Evolutionary conservation across 2,113 vertebrate species (phyloP), one percentile per base, ranked within the genome.

Genomic region (Aldabrachelys gigantea): DNA sequence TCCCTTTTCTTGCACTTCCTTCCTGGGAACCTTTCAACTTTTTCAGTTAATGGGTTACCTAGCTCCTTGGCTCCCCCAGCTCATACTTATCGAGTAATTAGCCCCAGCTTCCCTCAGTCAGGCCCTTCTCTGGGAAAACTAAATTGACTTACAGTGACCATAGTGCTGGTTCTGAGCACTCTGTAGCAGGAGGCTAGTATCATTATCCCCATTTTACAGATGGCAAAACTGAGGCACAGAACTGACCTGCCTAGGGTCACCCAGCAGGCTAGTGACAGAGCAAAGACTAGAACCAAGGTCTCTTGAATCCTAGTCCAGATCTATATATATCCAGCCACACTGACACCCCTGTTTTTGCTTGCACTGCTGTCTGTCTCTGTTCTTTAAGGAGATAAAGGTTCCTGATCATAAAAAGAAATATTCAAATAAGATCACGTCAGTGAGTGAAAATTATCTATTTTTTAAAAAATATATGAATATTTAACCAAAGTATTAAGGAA

Each of bases 371-470:
- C 9, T 35, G n/a, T 24, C 78, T 38, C 10, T 84, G 86, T 93
- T 95, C 84, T 25, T 86, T 88, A 89, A 92, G 53, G 8, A 91
- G 10, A 56, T 82, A 31, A 91, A 54, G 90, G 87, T 90, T 91
- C 6, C 19, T 52, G 50, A 81, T 91, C 29, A 53, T 57, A 80
- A 94, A 95, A 59, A 89, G 6, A 35, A 12, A 4, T 81, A 27
- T 85, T 57, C 22, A 87, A 88, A 69, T 89, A 56, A 94, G 54
- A 56, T 56, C 69, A 16, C 14, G 22, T 93, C 83, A 57, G 24
- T 89, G 93, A 87, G 35, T 52, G 27, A 88, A 79, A 84, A 38
- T 10, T 35, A 38, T 89, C 35, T 91, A 75, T 56, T 87, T 90
- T 83, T 91, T 62, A 82, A 78, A 25, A 96, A 89, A 95, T 27